Evolutionary conservation across 2,113 vertebrate species (phyloP), one percentile per base, ranked within the genome.

Genomic region (Mobula birostris): DNA sequence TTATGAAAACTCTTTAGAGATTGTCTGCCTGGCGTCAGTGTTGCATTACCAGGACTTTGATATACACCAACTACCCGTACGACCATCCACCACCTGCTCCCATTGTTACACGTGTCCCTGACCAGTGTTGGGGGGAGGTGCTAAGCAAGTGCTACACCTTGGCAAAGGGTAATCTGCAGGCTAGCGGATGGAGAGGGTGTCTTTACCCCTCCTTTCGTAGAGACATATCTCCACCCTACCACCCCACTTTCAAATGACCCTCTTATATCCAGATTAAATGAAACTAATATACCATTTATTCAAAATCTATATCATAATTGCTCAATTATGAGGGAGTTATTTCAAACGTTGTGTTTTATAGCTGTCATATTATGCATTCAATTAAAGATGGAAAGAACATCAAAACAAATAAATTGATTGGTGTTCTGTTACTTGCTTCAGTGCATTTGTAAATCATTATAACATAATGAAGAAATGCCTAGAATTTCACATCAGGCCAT

Each of bases 361-460:
- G 12, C n/a, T 90, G 32, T 66, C 11, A 90, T 7, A 66, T 32
- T 68, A 29, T 90, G 17, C 32, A n/a, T 90, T 19, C 61, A 90
- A 90, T 90, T 66, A 90, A 90, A 90, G 11, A 6, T 90, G 58
- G 58, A 12, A 88, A n/a, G 63, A 90, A 90, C 5, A n/a, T 7
- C 58, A 90, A 90, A 66, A 63, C n/a, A 66, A 32, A 32, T n/a
- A 90, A 90, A 63, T 2, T 90, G 85, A 90, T 90, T 61, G 17
- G 12, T 90, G 66, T 90, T 66, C 61, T 68, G 85, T 90, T 61
- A 90, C 61, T 66, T 90, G 61, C 85, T 32, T 90, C 29, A 68
- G 15, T 90, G 61, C 61, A 66, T 68, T 88, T 68, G 61, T 66
- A 90, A 90, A 90, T 63, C 85, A 90, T 88, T 88, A 61, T 88